Base-by-base conservation (phyloP, 2,888 invertebrate genomes). In the Hypomecis atomaria region DNA sequence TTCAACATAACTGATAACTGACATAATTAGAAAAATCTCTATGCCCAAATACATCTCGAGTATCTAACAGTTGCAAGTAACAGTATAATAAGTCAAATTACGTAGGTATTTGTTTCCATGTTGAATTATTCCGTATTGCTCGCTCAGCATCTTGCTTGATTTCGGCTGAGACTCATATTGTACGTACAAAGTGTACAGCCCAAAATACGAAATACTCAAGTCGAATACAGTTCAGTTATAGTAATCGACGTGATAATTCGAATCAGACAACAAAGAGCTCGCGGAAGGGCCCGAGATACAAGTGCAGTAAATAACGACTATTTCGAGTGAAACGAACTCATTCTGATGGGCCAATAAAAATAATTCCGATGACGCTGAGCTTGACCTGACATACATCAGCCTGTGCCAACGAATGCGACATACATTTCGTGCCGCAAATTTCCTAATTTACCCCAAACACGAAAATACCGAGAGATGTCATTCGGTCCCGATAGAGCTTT, bases 371-470 rank as follows among this genome's bases (percentile, higher is more conserved):
- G 86, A 81, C 79, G 79, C 74, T 77, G 78, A 78, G 80, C 73
- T 83, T 86, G 88, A 88, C 85, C 88, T 85, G 88, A 79, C 86
- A 85, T 71, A 85, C 81, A 82, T 85, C 80, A 81, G 78, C 76
- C 78, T 80, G 77, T 84, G 87, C 83, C 84, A 83, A 85, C 84
- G 79, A 84, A 80, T 82, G 85, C 82, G 89, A 85, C 88, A 89
- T 77, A 87, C 82, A 86, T 88, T 81, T 49, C 54, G 66, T 68
- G 63, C 73, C 76, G 79, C 86, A 85, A 82, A 83, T 81, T 82
- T 80, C 80, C 83, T 67, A 71, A 70, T 72, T 70, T 73, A 70
- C 70, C 59, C 62, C 61, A 65, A 69, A 65, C 63, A 70, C 59
- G 69, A 63, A 70, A 66, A 65, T 63, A 54, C 34, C 42, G 40